A percentile compares a stretch with the other conserved stretches of the same genome.
phyloP scores from a whole-genome alignment of 2,113 vertebrate species.

The Tauraco erythrolophus region DNA sequence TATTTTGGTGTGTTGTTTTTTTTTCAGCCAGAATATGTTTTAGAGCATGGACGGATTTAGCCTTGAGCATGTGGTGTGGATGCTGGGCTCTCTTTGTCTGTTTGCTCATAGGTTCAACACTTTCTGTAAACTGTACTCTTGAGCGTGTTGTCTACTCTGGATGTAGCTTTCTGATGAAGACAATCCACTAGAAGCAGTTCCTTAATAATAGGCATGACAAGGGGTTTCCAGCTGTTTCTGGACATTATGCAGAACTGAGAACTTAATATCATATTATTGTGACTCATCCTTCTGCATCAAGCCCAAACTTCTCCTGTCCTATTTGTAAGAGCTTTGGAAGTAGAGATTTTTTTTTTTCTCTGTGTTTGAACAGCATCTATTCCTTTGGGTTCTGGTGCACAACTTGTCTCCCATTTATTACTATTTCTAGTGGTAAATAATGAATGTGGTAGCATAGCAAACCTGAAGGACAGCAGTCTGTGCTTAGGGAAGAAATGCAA shows the following conservation, averaged over 20 bases:
- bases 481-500: not conserved
- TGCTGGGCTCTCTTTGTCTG: not conserved
- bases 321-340: not conserved
- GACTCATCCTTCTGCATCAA: not conserved
- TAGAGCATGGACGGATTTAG: not conserved
- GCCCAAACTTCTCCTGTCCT: not conserved
- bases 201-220: not conserved
- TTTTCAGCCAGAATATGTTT: not conserved
- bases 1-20: not conserved
- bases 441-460: not conserved
- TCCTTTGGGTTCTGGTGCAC: not conserved
- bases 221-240: not conserved
- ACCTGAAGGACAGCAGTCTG: not conserved
- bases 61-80: not conserved
- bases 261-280: not conserved
- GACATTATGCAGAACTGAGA: not conserved
- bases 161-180: not conserved
- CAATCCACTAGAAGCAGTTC: not conserved
- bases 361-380: not conserved
- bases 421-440: not conserved
- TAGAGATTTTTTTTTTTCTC: not conserved
- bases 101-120: not conserved
- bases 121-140: not conserved
- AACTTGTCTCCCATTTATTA: not conserved
- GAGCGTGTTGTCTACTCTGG: not conserved